These are phyloP conservation scores for Apocheima hispidaria DNA, from an alignment of 2,888 invertebrate genomes.

Conservation along the genomic window DNA sequence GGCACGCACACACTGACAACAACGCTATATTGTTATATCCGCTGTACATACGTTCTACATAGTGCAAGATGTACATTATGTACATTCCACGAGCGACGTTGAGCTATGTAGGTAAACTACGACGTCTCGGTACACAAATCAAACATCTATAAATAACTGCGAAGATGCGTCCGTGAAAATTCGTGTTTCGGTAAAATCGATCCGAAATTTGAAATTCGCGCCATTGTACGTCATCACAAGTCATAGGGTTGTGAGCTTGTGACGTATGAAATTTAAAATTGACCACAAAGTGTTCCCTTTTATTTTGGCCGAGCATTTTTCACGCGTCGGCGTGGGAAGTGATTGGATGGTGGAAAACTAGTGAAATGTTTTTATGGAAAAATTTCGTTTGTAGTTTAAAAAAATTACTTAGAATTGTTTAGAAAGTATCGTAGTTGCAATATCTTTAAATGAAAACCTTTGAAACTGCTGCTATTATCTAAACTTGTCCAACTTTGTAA, in stretches of 20 bases:
- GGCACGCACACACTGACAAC: slow-evolving; percentile 66
- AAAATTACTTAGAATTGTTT: background rate
- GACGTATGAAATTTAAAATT: slow-evolving; percentile 27
- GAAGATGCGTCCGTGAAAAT: slow-evolving; percentile 73
- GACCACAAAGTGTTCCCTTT: background rate
- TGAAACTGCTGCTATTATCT: too few species aligned
- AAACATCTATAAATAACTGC: slow-evolving; percentile 75
- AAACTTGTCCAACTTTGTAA: too few species aligned
- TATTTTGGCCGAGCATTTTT: background rate
- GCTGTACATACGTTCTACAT: slow-evolving; percentile 75
- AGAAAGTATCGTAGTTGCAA: too few species aligned
- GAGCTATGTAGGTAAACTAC: slow-evolving; percentile 81
- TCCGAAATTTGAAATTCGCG: slow-evolving; percentile 53
- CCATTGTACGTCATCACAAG: slow-evolving; percentile 27
- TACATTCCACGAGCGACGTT: slow-evolving; percentile 77
- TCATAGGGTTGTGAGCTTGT: slow-evolving; percentile 41
- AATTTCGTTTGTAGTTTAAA: background rate
- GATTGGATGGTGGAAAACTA: background rate
- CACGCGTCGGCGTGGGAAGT: background rate
- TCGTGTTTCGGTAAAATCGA: slow-evolving; percentile 37
- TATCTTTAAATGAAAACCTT: too few species aligned
- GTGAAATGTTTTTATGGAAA: background rate
- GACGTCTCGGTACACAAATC: slow-evolving; percentile 75
- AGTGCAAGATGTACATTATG: slow-evolving; percentile 81
- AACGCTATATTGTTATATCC: slow-evolving; percentile 77